These are phyloP conservation scores for Chloromyia formosa DNA, from an alignment of 2,888 invertebrate genomes.

Conservation along the genomic window DNA sequence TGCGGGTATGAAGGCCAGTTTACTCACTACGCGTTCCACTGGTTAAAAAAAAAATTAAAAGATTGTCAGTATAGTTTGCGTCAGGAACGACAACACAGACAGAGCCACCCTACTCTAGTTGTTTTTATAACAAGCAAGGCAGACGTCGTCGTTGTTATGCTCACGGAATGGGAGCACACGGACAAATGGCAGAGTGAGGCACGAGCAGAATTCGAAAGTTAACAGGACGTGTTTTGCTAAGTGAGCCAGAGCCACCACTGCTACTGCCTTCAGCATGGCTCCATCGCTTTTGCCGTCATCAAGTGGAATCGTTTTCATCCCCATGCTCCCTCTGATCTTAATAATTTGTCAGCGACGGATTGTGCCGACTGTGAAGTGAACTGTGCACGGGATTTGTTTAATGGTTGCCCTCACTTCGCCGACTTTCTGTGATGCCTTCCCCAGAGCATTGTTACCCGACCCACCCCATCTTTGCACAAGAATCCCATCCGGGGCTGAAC, in stretches of 20 bases:
- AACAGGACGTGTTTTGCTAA: constrained; percentile 46
- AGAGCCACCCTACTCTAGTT: neutral
- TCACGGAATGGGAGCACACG: constrained; percentile 21
- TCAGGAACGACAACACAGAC: too few relatives aligned
- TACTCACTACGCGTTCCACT: too few relatives aligned
- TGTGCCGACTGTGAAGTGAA: constrained; percentile 54
- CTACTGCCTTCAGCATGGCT: neutral
- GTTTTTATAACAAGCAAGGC: neutral
- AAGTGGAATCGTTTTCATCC: constrained; percentile 52
- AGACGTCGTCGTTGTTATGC: constrained; percentile 1
- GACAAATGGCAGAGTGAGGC: constrained; percentile 12
- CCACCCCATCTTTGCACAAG: constrained; percentile 33
- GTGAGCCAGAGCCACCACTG: neutral
- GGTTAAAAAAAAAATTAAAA: too few relatives aligned
- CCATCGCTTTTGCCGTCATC: constrained; percentile 15
- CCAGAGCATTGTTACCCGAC: constrained; percentile 47
- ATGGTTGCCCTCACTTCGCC: constrained; percentile 53
- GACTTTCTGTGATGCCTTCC: constrained; percentile 50
- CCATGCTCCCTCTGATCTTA: constrained; percentile 51
- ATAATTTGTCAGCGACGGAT: constrained; percentile 55
- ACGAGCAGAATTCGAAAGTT: constrained; percentile 46
- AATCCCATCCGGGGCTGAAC: constrained; percentile 25
- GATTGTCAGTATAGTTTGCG: too few relatives aligned
- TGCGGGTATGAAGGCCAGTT: too few relatives aligned
- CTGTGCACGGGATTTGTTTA: constrained; percentile 54